phyloP scores from a whole-genome alignment of 2,888 invertebrate genomes.

The Monoplex corrugatus region DNA sequence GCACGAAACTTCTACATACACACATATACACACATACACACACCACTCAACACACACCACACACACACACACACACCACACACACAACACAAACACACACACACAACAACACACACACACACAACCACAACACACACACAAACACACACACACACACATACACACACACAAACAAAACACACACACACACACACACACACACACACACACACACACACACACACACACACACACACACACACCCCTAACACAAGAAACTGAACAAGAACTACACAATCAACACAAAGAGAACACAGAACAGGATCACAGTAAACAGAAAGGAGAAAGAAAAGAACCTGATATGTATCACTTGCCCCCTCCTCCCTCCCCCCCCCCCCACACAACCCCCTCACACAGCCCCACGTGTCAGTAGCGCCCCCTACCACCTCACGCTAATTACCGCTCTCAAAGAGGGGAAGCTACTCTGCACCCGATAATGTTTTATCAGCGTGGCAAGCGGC shows the following conservation, averaged over 20 bases:
- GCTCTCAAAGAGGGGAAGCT: background rate
- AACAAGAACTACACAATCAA: background rate
- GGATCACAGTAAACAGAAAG: background rate
- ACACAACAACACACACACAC: background rate
- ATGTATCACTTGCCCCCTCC: background rate
- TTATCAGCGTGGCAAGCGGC: slow-evolving; percentile 34
- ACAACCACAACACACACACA: background rate
- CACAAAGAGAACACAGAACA: background rate
- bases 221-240: slow-evolving; percentile 2
- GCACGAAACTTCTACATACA: background rate
- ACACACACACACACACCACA: background rate
- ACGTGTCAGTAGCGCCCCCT: too few relatives aligned
- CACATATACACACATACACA: background rate
- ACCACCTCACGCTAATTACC: slow-evolving; percentile 8
- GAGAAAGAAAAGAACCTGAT: background rate
- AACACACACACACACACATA: background rate
- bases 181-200: background rate
- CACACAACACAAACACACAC: background rate
- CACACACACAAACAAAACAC: background rate
- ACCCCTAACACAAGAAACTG: background rate
- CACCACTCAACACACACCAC: background rate
- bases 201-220: background rate
- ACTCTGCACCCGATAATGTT: slow-evolving; percentile 9
- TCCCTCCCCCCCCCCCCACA: background rate
- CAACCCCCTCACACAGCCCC: background rate